Evolutionary conservation across 2,888 invertebrate genomes (phyloP), one percentile per base, ranked within the genome.

Genomic region (Tetragonisca angustula): DNA sequence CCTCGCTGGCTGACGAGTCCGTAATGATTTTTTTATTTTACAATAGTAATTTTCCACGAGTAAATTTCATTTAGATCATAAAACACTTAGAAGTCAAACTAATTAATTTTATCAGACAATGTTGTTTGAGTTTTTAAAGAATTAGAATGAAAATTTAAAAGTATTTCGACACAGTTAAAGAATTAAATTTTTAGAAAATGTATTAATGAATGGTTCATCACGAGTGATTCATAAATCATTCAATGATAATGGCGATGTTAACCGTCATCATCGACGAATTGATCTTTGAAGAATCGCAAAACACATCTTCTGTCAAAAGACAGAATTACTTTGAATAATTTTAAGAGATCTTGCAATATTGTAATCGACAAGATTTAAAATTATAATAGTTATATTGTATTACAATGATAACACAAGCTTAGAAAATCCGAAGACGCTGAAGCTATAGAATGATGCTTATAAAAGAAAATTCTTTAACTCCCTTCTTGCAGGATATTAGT

Each of bases 391-490:
- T 19, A 4, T 52, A 62, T 54, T 19, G 9, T 52, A 62, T 54
- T 64, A 69, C 5, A 62, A 62, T 1, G 21, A 6, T 15, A 9
- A 4, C 52, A 19, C 36, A 21, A 52, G 68, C 76, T 62, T 54
- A 69, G 64, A 21, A 9, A 64, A 67, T 36, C 6, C 17, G 21
- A 49, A 56, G 50, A 32, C 6, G 21, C n/a, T 32, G 43, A 43
- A 43, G 43, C 62, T 4, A n/a, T 61, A 56, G 32, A 73, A 68
- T 32, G 32, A 15, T 50, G 36, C 17, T 27, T 61, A 49, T 24
- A 36, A 54, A 65, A 61, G 71, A 49, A 71, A 74, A 87, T 81
- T 84, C 79, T 68, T 81, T 69, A 64, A 36, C 24, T 56, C 15
- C 2, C 52, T 69, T 69, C 67, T 69, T 62, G 43, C 72, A 70